These are phyloP conservation scores for Anniella stebbinsi DNA, from an alignment of 2,797 vertebrate species.

Conservation along the genomic window DNA sequence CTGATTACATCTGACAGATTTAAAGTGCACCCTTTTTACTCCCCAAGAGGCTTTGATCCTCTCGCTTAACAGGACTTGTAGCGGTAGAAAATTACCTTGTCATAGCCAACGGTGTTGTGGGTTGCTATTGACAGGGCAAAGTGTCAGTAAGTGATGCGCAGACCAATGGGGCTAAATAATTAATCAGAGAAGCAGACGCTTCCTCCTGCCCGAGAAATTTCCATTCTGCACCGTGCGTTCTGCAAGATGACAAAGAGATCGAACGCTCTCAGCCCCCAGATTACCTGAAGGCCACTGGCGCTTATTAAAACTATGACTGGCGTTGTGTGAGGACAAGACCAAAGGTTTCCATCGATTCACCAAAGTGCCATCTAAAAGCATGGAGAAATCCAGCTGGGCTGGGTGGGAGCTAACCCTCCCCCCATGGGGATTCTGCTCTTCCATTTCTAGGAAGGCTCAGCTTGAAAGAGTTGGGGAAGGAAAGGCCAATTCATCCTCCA, in stretches of 20 bases:
- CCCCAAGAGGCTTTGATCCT: constrained; percentile 72
- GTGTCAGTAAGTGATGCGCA: constrained; percentile 74
- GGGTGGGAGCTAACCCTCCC: accelerated
- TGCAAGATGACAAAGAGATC: accelerated
- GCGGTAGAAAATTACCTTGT: constrained; percentile 58
- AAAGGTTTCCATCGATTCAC: neutral
- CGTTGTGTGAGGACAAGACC: neutral
- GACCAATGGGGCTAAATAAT: constrained; percentile 81
- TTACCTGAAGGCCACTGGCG: neutral
- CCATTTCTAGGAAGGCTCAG: neutral
- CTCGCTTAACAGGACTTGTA: constrained; percentile 60
- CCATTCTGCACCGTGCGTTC: neutral
- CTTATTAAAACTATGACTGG: accelerated
- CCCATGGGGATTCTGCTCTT: accelerated
- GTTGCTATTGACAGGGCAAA: constrained; percentile 62
- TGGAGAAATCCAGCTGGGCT: neutral
- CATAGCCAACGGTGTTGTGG: constrained; percentile 68
- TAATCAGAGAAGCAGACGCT: constrained; percentile 51
- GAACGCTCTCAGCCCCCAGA: accelerated
- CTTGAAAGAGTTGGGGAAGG: constrained; percentile 9
- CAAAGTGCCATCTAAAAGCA: accelerated
- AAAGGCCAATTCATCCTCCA: constrained; percentile 22
- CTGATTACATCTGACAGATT: constrained; percentile 82
- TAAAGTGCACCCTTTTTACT: constrained; percentile 69
- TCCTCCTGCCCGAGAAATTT: neutral